Evolutionary conservation across 2,888 invertebrate species (phyloP), one percentile per base, ranked within the genome.

Genomic region (Eremobia ochroleuca): DNA sequence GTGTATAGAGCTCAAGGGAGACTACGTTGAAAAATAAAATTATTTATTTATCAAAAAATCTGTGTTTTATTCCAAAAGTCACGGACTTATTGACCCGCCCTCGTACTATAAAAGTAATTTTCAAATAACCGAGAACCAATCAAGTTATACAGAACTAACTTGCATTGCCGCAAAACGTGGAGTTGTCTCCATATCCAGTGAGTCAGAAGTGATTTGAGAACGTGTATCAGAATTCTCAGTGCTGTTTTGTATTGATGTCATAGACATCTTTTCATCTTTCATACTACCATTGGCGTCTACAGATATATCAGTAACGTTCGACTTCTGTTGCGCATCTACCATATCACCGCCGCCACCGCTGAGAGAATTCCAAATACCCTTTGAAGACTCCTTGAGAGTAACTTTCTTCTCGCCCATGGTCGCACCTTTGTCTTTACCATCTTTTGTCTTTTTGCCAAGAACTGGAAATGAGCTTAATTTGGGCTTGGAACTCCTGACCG

Each of bases 371-470:
- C 97, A 95, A 68, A 95, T 95, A n/a, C 94, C 95, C 87, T 97
- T 97, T 9, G 95, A 93, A 8, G 96, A 94, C 49, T 97, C 97
- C 87, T 97, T 97, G 18, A 94, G 88, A 1, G 94, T 93, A 21
- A 94, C 94, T 86, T 96, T 96, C 86, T 97, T 97, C 66, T 97
- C 97, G 59, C 88, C 91, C 8, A 89, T 85, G 15, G 89, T 83
- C 13, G 90, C 87, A 77, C 91, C 92, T 90, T 97, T 97, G 31
- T 97, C 97, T 89, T 97, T 97, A 18, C 92, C 91, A 58, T 97
- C 97, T 90, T 97, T 97, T 4, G 96, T 96, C 90, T 98, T 98
- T 93, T 98, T 98, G 13, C 97, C 97, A 73, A 98, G 96, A 52
- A 97, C 97, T 5, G 97, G 97, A 89, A 98, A 97, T 72, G 97